A percentile compares a stretch with the other conserved stretches of the same genome.
phyloP scores from a whole-genome alignment of 1,140 invertebrate genomes.

The Aphelinus certus region DNA sequence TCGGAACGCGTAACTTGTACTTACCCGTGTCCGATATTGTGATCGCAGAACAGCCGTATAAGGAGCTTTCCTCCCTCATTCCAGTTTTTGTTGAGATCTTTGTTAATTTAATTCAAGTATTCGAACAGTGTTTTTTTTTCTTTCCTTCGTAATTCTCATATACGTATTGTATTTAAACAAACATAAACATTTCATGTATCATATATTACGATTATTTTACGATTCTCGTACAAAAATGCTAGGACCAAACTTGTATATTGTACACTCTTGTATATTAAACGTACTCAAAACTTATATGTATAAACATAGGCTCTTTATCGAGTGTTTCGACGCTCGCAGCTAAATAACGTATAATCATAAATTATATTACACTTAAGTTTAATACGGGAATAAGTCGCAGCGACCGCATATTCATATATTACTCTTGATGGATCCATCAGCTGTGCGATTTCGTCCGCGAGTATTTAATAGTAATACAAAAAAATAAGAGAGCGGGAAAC shows the following conservation, averaged over 20 bases:
- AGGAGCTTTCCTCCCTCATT: no score
- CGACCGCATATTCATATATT: not conserved
- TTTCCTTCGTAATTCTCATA: slow-evolving; percentile 4
- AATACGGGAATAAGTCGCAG: slow-evolving; percentile 4
- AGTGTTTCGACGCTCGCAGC: not conserved
- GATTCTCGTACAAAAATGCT: slow-evolving; percentile 32
- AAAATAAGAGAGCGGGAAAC: no score
- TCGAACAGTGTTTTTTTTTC: not conserved
- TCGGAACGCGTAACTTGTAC: no score
- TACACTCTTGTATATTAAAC: slow-evolving; percentile 27
- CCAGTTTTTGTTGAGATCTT: not conserved
- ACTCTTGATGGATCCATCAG: not conserved
- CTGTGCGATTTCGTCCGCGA: not conserved
- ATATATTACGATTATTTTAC: not conserved
- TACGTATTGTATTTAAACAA: slow-evolving; percentile 25
- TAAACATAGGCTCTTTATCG: not conserved
- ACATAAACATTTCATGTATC: slow-evolving; percentile 12
- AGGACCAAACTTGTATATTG: slow-evolving; percentile 25
- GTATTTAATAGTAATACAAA: no score
- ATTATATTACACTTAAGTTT: slow-evolving; percentile 8
- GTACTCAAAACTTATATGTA: slow-evolving; percentile 20
- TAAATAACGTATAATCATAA: not conserved
- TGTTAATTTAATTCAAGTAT: slow-evolving; percentile 4
- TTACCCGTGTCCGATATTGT: no score
- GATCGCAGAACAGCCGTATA: no score